Evolutionary conservation across 1,140 invertebrate genomes (phyloP), one percentile per base, ranked within the genome.

Genomic region (Mizuhopecten yessoensis): DNA sequence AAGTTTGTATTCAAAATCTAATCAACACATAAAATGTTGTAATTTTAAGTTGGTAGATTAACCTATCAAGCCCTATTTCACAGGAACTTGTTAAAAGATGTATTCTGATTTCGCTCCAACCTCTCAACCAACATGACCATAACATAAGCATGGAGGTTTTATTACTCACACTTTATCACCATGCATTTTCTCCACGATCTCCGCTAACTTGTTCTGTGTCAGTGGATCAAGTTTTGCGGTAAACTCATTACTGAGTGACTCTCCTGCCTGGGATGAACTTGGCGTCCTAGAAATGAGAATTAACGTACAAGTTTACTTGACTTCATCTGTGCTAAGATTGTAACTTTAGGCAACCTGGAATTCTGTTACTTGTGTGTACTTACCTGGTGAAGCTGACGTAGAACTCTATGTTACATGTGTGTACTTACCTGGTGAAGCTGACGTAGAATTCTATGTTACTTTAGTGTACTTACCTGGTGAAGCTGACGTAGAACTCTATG

Each of bases 351-450:
- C n/a, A n/a, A 39, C 13, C 5, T 39, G 5, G 36, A 39, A 39
- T 39, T 39, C 36, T 13, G 13, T 39, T 7, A 39, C n/a, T n/a
- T n/a, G n/a, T n/a, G n/a, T 29, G 9, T 75, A 75, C 57, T 75
- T 29, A 75, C 57, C 57, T 75, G 23, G 57, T 75, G 0, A n/a
- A 75, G 11, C 57, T 75, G 57, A 75, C 20, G n/a, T 75, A 75
- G n/a, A 29, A 75, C 57, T 45, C 42, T 13, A 13, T 45, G 5
- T 75, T 75, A 75, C n/a, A 29, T n/a, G n/a, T 29, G 5, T 9
- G 34, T 75, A 49, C 86, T 86, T 49, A 95, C 95, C 95, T 95
- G 23, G 91, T 92, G 0, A 75, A 75, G 11, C n/a, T n/a, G 57
- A 75, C 20, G 11, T 75, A 75, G n/a, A 29, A 75, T 13, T 29